Conservation (phyloP, 2,888 invertebrate genomes). For the Drosophila mercatorum region DNA sequence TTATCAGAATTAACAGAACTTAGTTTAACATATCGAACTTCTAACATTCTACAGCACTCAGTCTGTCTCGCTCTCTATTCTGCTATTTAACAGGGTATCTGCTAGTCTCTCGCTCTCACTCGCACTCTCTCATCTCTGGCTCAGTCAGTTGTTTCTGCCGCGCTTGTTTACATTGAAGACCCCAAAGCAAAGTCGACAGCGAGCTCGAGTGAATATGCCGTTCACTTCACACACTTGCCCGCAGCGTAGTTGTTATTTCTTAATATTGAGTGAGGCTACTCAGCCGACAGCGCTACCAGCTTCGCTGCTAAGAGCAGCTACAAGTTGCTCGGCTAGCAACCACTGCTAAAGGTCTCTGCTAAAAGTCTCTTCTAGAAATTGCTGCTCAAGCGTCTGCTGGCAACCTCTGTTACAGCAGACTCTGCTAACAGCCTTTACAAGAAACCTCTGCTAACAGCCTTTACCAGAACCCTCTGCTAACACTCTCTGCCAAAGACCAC, state of each 20-base stretch:
- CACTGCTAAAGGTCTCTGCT: not conserved
- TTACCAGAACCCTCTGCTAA: not conserved
- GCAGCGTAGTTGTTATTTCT: slow-evolving; percentile 74
- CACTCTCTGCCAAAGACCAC: not conserved
- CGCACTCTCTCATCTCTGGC: not conserved
- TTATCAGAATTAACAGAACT: no score
- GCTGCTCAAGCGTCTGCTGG: not conserved
- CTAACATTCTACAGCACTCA: no score
- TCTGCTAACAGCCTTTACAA: not conserved
- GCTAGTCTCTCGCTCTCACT: not conserved
- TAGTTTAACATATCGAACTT: no score
- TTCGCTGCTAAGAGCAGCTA: slow-evolving; percentile 1
- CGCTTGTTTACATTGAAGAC: slow-evolving; percentile 72
- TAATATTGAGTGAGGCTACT: slow-evolving; percentile 66
- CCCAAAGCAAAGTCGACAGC: slow-evolving; percentile 67
- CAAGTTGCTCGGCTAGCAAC: slow-evolving; percentile 2
- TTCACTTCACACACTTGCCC: slow-evolving; percentile 38
- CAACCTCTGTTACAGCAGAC: not conserved
- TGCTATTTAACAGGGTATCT: not conserved
- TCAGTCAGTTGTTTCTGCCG: slow-evolving; percentile 52
- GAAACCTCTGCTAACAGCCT: not conserved
- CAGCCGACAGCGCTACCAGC: slow-evolving; percentile 4
- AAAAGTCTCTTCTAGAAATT: not conserved
- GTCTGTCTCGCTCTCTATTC: not conserved
- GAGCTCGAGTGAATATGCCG: slow-evolving; percentile 19